These are phyloP conservation scores for Heteromyza rotundicornis DNA, from an alignment of 2,888 invertebrate species.

Conservation along the genomic window DNA sequence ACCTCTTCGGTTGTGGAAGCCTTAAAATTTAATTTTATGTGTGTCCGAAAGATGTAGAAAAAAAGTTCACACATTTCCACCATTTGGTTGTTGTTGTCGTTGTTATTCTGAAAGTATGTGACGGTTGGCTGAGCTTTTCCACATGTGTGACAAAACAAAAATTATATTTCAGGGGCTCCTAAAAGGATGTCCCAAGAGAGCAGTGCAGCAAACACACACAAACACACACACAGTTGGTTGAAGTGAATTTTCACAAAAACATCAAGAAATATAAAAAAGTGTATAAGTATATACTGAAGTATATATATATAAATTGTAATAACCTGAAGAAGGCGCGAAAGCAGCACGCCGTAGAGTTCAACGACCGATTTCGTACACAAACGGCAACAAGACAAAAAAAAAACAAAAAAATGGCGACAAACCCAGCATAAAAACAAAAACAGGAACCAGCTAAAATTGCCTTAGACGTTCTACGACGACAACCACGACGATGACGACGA, in stretches of 20 bases:
- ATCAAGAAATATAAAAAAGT: constrained; percentile 23
- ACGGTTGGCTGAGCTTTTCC: neutral
- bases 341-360: constrained; percentile 12
- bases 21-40: no score
- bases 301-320: no score
- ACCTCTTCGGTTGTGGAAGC: no score
- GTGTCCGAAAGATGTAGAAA: no score
- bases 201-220: neutral
- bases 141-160: neutral
- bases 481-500: no score
- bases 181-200: neutral
- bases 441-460: constrained; percentile 15
- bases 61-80: no score
- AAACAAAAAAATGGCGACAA: constrained; percentile 13
- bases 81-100: no score
- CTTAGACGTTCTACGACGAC: constrained; percentile 15
- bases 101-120: no score
- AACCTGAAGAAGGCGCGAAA: neutral
- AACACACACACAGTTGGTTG: neutral
- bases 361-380: constrained; percentile 24
- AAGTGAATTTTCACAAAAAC: neutral
- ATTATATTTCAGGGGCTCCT: neutral
- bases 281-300: constrained; percentile 31
- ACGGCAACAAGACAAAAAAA: constrained; percentile 3
- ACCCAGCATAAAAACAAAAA: constrained; percentile 11